Conservation (phyloP, 2,797 vertebrate species). For the Alauda arvensis region DNA sequence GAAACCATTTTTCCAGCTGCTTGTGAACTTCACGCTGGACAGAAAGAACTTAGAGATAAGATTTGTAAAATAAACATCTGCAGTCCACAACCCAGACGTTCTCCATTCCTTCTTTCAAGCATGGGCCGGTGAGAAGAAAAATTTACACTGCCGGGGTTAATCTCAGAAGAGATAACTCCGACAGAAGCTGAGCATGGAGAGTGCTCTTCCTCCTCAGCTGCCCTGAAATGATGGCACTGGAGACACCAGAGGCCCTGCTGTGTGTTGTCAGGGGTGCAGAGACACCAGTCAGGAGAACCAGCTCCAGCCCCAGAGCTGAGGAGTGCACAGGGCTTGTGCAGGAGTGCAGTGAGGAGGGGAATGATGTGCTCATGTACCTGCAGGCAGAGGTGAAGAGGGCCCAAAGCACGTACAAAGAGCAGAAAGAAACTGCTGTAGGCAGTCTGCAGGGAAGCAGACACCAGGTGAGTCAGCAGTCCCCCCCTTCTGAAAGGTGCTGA, state of each 20-base stretch:
- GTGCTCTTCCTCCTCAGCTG: neutral
- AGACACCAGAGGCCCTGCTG: neutral
- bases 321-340: neutral
- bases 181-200: neutral
- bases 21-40: too few relatives aligned
- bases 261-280: neutral
- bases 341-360: neutral
- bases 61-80: too few relatives aligned
- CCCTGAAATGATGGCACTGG: neutral
- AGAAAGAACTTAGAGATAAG: too few relatives aligned
- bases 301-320: neutral
- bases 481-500: neutral
- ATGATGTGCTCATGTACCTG: neutral
- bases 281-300: neutral
- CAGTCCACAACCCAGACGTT: too few relatives aligned
- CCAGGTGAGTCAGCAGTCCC: constrained; percentile 3
- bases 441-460: neutral
- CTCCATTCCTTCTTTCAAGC: too few relatives aligned
- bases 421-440: neutral
- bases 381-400: neutral
- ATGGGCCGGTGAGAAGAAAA: too few relatives aligned
- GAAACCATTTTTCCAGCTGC: too few relatives aligned
- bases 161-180: too few relatives aligned
- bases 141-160: too few relatives aligned
- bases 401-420: neutral